phyloP scores from a whole-genome alignment of 2,797 vertebrate species.

The Microhierax caerulescens region DNA sequence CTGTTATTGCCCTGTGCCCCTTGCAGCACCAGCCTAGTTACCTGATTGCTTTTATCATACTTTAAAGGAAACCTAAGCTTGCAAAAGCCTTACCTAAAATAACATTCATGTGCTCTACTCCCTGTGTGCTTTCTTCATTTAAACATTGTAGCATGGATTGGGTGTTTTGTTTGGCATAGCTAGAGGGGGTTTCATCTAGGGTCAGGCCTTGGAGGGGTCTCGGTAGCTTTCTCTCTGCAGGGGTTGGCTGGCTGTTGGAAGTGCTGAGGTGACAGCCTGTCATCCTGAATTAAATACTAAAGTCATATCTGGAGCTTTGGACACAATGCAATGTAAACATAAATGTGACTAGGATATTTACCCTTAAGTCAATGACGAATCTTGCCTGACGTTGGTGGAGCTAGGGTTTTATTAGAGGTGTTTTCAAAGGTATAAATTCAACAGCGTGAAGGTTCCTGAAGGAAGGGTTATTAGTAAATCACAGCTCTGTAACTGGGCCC shows the following conservation, averaged over 20 bases:
- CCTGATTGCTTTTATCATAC: not conserved
- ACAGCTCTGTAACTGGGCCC: not conserved
- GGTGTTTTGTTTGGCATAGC: not conserved
- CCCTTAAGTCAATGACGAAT: not conserved
- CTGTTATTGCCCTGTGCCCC: not conserved
- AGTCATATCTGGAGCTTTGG: not conserved
- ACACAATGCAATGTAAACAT: not conserved
- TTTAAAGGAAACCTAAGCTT: not conserved
- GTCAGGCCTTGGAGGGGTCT: not conserved
- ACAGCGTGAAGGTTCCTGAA: not conserved
- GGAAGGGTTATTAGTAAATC: not conserved
- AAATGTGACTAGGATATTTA: accelerated
- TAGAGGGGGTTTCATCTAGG: accelerated
- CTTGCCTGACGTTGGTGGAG: not conserved
- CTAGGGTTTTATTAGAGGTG: not conserved
- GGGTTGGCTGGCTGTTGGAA: not conserved
- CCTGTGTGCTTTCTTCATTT: not conserved
- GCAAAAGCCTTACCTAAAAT: not conserved
- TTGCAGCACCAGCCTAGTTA: not conserved
- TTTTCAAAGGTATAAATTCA: not conserved
- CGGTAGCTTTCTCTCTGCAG: too few species aligned
- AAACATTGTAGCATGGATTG: accelerated
- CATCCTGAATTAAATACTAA: not conserved
- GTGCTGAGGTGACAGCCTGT: not conserved
- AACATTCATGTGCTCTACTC: accelerated